Percentiles rank a stretch among this genome's conserved stretches.
Evolutionary conservation across 2,888 invertebrate species (phyloP).

Genomic region (Globia sparganii): DNA sequence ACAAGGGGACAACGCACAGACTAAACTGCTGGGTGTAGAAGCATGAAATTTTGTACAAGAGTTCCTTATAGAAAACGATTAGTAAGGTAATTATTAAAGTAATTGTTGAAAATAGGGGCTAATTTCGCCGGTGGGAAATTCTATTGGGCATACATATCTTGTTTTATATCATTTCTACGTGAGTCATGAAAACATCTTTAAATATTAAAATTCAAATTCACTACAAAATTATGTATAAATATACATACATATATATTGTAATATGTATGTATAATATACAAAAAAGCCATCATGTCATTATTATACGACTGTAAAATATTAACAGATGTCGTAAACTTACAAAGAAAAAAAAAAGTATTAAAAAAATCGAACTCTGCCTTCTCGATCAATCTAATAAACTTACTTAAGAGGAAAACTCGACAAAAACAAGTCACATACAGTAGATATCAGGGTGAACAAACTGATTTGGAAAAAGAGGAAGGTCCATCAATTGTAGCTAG

Average conservation of each 20-base stretch:
- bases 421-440: slow-evolving; percentile 5
- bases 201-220: neutral
- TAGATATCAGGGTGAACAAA: slow-evolving; percentile 11
- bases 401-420: slow-evolving; percentile 5
- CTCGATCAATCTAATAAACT: neutral
- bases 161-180: neutral
- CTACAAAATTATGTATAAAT: neutral
- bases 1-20: neutral
- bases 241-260: neutral
- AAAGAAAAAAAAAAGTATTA: neutral
- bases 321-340: neutral
- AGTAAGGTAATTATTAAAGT: neutral
- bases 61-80: neutral
- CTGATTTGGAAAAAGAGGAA: slow-evolving; percentile 20
- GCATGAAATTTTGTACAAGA: neutral
- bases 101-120: neutral
- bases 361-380: neutral
- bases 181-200: neutral
- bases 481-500: neutral
- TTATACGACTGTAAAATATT: neutral
- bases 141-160: neutral
- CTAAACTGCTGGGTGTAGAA: neutral
- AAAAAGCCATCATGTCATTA: neutral
- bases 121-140: no score
- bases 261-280: neutral